A percentile compares a stretch with the other conserved stretches of the same genome.
phyloP scores from a whole-genome alignment of 1,140 invertebrate genomes.

The Coenobita brevimanus region DNA sequence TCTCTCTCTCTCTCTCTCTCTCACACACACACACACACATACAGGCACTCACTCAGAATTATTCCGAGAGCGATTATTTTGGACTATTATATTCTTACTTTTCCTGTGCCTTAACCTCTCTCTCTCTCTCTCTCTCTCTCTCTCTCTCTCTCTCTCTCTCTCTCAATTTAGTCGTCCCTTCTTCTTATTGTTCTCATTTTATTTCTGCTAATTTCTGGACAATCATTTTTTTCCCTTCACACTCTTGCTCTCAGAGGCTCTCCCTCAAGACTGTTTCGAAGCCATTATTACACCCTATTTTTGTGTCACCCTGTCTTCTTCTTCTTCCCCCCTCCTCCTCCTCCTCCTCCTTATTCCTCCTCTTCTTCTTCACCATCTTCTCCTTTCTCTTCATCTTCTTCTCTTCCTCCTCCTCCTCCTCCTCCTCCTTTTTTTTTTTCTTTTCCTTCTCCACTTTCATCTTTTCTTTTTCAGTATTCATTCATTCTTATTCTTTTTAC shows the following conservation, averaged over 20 bases:
- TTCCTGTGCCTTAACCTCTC: neutral
- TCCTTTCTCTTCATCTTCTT: neutral
- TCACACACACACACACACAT: too few relatives aligned
- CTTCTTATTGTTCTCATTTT: neutral
- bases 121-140: conserved; percentile 11
- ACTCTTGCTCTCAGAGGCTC: neutral
- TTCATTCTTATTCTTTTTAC: neutral
- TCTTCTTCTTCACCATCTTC: neutral
- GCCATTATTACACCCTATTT: neutral
- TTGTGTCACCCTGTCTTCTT: neutral
- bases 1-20: conserved; percentile 1
- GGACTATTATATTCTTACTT: neutral
- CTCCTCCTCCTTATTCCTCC: neutral
- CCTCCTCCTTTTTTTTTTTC: too few relatives aligned
- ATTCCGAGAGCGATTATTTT: neutral
- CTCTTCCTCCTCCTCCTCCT: neutral
- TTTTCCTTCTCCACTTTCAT: neutral
- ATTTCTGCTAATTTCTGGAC: neutral
- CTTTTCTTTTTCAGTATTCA: neutral
- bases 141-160: conserved; percentile 11
- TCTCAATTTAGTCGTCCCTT: too few relatives aligned
- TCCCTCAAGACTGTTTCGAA: neutral
- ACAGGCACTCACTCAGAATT: neutral
- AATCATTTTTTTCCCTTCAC: neutral
- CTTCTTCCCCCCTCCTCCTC: neutral